These are phyloP conservation scores for Heliconius himera DNA, from an alignment of 1,140 invertebrate species.

Conservation along the genomic window DNA sequence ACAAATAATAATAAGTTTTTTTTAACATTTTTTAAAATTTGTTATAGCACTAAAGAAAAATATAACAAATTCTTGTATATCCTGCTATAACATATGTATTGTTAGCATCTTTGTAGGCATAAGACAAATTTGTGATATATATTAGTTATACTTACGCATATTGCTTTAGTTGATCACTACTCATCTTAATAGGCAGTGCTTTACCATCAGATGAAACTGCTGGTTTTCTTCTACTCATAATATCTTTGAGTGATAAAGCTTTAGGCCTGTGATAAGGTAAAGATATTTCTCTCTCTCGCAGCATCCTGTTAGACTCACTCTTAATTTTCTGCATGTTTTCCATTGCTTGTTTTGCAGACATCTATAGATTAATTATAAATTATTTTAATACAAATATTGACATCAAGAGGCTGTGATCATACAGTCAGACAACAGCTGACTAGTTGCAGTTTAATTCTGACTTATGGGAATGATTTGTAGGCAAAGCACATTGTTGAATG, in stretches of 20 bases:
- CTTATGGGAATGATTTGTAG: too few relatives aligned
- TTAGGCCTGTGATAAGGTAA: conserved; percentile 91
- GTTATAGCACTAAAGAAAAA: too few relatives aligned
- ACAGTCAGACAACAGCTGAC: too few relatives aligned
- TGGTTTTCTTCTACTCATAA: conserved; percentile 80
- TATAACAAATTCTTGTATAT: too few relatives aligned
- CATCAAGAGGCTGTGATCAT: too few relatives aligned
- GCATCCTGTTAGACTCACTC: conserved; percentile 85
- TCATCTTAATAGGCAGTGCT: conserved; percentile 80
- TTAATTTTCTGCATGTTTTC: conserved; percentile 82
- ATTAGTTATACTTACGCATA: conserved; percentile 78
- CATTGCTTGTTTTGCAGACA: conserved; percentile 82
- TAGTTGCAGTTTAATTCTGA: too few relatives aligned
- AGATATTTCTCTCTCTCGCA: conserved; percentile 86
- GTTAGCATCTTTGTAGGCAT: too few relatives aligned
- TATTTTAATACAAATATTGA: too few relatives aligned
- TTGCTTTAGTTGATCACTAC: conserved; percentile 79
- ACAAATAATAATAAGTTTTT: conserved; percentile 1
- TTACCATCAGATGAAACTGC: conserved; percentile 68
- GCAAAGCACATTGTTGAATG: too few relatives aligned
- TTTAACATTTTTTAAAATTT: too few relatives aligned
- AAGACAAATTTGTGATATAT: background rate
- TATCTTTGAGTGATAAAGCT: conserved; percentile 86
- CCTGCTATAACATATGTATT: too few relatives aligned
- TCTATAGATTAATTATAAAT: conserved; percentile 50